Conservation (phyloP, 2,797 vertebrate species). For the Parauchenoglanis ngamensis region DNA sequence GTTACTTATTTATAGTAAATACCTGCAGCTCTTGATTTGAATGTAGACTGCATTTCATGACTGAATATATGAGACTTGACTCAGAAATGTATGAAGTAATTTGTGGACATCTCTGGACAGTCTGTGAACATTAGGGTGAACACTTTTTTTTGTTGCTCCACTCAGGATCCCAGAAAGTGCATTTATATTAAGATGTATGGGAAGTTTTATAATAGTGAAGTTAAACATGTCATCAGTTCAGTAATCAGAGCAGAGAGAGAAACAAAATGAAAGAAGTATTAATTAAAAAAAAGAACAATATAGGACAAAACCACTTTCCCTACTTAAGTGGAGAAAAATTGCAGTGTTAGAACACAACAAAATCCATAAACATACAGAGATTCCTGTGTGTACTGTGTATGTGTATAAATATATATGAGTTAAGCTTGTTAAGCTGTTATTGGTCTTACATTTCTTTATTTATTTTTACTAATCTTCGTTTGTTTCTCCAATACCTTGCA, state of each 20-base stretch:
- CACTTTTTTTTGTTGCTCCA: background rate
- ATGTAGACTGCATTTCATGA: background rate
- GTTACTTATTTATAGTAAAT: background rate
- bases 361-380: background rate
- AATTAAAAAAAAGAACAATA: background rate
- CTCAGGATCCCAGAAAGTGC: background rate
- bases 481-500: background rate
- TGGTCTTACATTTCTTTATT: slow-evolving; percentile 12
- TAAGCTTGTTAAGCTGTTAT: too few relatives aligned
- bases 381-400: background rate
- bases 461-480: background rate
- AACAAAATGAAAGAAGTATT: background rate
- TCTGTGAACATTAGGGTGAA: too few relatives aligned
- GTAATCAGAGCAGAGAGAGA: background rate
- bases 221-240: background rate
- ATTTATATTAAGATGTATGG: background rate
- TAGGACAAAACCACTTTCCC: background rate
- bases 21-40: background rate
- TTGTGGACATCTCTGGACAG: background rate
- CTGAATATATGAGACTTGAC: background rate
- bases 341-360: background rate
- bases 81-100: background rate
- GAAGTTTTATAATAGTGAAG: background rate
- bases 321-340: background rate
- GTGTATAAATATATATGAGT: background rate